These are phyloP conservation scores for Cheilosia vulpina DNA, from an alignment of 2,888 invertebrate genomes.

Conservation along the genomic window DNA sequence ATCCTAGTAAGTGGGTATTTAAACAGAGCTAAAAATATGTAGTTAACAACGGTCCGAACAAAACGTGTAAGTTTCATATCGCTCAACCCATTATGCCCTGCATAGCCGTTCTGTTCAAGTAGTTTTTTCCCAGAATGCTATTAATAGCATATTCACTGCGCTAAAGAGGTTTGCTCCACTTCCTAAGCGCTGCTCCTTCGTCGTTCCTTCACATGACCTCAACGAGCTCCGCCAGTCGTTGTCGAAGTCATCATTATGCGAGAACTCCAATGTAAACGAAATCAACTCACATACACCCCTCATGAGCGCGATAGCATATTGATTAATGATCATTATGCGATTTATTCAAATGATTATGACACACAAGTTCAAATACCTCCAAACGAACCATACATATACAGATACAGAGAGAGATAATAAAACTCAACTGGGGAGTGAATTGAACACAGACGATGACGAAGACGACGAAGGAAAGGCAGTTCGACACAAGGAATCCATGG, in stretches of 20 bases:
- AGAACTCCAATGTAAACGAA: conserved; percentile 45
- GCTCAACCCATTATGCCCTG: no score
- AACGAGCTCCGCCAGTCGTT: conserved; percentile 13
- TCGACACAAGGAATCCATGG: conserved; percentile 5
- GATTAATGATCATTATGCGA: conserved; percentile 73
- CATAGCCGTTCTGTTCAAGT: background rate
- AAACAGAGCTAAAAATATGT: no score
- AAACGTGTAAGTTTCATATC: no score
- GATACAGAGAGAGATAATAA: conserved; percentile 22
- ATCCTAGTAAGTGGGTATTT: no score
- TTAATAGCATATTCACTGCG: conserved; percentile 13
- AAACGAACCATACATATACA: conserved; percentile 29
- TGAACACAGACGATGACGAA: conserved; percentile 16
- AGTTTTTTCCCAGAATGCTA: background rate
- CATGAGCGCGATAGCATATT: conserved; percentile 60
- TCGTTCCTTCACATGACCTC: conserved; percentile 62
- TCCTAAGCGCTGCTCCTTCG: conserved; percentile 22
- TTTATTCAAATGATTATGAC: conserved; percentile 75
- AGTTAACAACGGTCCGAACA: no score
- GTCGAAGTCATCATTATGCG: conserved; percentile 63
- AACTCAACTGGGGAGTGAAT: conserved; percentile 44
- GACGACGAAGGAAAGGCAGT: background rate
- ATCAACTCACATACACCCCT: conserved; percentile 41
- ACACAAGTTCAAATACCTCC: conserved; percentile 68
- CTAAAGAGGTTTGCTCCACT: conserved; percentile 24